A percentile compares a stretch with the other conserved stretches of the same genome.
These are phyloP conservation scores for Pseudococcus viburni DNA, from an alignment of 2,888 invertebrate species.

Conservation along the genomic window DNA sequence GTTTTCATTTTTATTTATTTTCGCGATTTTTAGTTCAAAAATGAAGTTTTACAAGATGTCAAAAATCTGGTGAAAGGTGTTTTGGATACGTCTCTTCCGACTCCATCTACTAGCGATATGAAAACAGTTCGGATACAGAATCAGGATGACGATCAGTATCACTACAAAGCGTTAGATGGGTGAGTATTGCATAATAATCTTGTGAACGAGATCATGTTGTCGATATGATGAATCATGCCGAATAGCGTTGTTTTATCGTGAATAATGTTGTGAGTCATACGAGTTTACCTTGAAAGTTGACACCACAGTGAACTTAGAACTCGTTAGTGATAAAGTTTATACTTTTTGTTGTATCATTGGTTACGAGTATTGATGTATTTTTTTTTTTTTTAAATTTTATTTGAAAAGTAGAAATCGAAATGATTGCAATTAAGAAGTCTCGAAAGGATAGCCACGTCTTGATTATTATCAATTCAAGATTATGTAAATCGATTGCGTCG, in stretches of 20 bases:
- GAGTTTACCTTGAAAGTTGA: not conserved
- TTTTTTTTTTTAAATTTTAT: not conserved
- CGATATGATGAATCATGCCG: not conserved
- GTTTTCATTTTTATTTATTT: not conserved
- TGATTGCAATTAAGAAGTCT: too few species aligned
- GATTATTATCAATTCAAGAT: too few species aligned
- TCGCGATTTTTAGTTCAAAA: not conserved
- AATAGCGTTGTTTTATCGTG: not conserved
- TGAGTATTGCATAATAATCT: not conserved
- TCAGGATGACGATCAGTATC: not conserved
- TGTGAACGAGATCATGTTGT: not conserved
- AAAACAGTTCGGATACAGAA: not conserved
- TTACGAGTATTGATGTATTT: not conserved
- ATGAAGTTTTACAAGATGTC: not conserved
- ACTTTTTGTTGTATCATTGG: not conserved
- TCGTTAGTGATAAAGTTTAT: not conserved
- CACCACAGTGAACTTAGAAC: not conserved
- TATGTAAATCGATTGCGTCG: too few species aligned
- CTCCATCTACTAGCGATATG: not conserved
- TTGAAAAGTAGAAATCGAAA: too few species aligned
- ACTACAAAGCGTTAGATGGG: slow-evolving; percentile 1
- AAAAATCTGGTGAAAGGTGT: not conserved
- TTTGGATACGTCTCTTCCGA: not conserved
- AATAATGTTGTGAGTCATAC: not conserved
- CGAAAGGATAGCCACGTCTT: too few species aligned